Evolutionary conservation across 2,797 vertebrate genomes (phyloP).

Genomic region (Orestias chungarensis): DNA sequence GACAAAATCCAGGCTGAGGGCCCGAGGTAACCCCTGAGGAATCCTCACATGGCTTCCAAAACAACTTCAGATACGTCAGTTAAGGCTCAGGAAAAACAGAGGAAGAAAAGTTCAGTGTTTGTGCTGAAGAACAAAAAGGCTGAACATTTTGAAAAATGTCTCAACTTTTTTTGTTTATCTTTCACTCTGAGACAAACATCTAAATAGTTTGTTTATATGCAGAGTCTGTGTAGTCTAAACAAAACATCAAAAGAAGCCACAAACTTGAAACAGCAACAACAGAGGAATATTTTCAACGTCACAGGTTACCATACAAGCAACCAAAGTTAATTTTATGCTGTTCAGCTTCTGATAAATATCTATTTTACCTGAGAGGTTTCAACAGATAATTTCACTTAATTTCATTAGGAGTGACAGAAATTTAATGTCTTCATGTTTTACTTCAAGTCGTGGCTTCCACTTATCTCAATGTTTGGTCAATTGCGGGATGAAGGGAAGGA

Average conservation of each 20-base stretch:
- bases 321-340: neutral
- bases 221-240: neutral
- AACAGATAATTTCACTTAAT: neutral
- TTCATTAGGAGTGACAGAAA: neutral
- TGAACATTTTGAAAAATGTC: neutral
- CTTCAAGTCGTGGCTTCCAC: neutral
- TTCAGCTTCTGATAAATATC: neutral
- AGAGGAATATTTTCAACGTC: neutral
- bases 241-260: neutral
- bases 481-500: neutral
- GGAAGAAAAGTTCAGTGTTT: neutral
- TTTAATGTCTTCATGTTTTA: neutral
- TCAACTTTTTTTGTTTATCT: neutral
- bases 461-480: neutral
- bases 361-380: neutral
- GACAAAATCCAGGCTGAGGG: neutral
- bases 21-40: conserved; percentile 4
- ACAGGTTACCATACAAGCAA: neutral
- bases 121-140: neutral
- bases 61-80: conserved; percentile 2
- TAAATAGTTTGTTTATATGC: neutral
- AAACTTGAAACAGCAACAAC: conserved; percentile 5
- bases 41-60: neutral
- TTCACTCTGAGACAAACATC: neutral
- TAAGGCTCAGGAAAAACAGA: neutral